Evolutionary conservation across 2,888 invertebrate genomes (phyloP).

Genomic region (Acleris cristana): DNA sequence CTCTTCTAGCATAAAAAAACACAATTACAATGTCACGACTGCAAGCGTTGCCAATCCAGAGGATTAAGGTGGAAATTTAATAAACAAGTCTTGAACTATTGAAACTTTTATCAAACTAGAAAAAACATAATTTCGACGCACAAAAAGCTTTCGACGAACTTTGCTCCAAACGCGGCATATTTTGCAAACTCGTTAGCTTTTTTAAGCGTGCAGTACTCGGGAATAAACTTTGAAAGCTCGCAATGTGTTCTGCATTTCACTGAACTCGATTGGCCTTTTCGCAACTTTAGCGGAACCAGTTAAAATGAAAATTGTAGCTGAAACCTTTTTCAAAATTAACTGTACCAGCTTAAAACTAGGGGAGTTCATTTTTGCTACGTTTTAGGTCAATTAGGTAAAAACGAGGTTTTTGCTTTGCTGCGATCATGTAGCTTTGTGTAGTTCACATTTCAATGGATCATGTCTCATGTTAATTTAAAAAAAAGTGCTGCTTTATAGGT

Average conservation of each 20-base stretch:
- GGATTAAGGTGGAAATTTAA: background rate
- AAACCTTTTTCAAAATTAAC: too few species aligned
- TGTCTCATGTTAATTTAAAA: too few species aligned
- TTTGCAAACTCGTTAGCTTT: constrained; percentile 4
- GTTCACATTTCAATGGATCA: too few species aligned
- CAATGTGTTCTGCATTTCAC: constrained; percentile 4
- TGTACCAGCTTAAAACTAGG: too few species aligned
- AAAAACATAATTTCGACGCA: background rate
- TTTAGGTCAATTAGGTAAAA: too few species aligned
- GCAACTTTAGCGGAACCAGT: background rate
- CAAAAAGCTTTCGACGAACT: constrained; percentile 2
- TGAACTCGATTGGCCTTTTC: constrained; percentile 7
- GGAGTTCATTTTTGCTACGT: too few species aligned
- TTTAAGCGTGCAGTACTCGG: background rate
- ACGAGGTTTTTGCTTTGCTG: too few species aligned
- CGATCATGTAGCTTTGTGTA: too few species aligned
- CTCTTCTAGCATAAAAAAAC: too few species aligned
- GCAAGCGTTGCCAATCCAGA: too few species aligned
- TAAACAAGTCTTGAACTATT: background rate
- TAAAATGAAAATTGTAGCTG: background rate
- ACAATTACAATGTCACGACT: too few species aligned
- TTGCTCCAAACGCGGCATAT: background rate
- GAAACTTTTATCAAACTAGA: constrained; percentile 2
- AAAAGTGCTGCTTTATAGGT: too few species aligned
- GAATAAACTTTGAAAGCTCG: constrained; percentile 20